phyloP scores from a whole-genome alignment of 2,888 invertebrate species.

The Stratiomys singularior region DNA sequence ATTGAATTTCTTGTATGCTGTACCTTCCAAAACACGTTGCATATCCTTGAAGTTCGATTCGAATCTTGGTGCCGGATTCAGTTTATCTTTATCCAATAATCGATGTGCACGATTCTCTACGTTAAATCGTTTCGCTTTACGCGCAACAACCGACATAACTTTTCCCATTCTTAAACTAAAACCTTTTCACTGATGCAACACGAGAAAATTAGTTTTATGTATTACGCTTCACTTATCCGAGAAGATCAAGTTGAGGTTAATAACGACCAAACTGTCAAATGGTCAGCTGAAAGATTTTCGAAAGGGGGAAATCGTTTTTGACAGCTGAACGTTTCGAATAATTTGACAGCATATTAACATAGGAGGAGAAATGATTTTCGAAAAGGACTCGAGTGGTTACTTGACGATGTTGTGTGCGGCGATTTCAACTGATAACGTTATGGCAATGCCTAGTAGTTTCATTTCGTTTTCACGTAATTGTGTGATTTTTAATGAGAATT shows the following conservation, averaged over 20 bases:
- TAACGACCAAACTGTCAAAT: background rate
- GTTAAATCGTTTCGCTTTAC: constrained; percentile 76
- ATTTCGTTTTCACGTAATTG: no score
- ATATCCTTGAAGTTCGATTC: constrained; percentile 72
- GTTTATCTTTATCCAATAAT: constrained; percentile 73
- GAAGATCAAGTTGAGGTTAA: constrained; percentile 27
- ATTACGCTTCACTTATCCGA: background rate
- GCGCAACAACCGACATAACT: constrained; percentile 69
- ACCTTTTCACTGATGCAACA: background rate
- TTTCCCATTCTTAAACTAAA: constrained; percentile 71
- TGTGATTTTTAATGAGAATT: no score
- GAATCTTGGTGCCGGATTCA: constrained; percentile 76
- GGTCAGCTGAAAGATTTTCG: background rate
- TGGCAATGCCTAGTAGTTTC: no score
- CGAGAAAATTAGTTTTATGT: background rate
- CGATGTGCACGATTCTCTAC: constrained; percentile 80
- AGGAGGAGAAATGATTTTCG: background rate
- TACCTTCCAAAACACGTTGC: constrained; percentile 71
- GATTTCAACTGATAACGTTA: no score
- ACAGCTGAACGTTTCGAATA: background rate
- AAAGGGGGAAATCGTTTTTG: background rate
- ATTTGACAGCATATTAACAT: no score
- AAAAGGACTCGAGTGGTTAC: background rate
- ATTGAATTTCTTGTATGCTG: background rate
- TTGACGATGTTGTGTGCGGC: no score